These are phyloP conservation scores for Brienomyrus longianalis DNA, from an alignment of 2,113 vertebrate genomes.

Conservation along the genomic window DNA sequence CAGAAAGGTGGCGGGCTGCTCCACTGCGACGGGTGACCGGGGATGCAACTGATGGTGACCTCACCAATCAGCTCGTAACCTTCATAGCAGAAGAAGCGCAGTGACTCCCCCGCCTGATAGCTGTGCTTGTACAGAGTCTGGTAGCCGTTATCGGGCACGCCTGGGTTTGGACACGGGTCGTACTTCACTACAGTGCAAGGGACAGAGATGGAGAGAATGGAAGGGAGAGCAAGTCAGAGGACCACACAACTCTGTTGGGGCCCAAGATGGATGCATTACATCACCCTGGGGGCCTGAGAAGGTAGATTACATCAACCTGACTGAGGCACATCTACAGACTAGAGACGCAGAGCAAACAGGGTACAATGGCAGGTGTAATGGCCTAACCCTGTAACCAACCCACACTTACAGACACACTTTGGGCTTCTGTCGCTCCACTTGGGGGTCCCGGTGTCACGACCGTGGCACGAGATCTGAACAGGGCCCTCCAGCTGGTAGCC, in stretches of 20 bases:
- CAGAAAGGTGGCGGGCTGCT: conserved; percentile 84
- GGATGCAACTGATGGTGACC: conserved; percentile 81
- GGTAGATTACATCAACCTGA: not conserved
- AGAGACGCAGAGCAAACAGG: not conserved
- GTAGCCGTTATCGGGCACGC: conserved; percentile 84
- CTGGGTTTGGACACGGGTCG: conserved; percentile 83
- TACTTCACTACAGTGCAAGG: conserved; percentile 73
- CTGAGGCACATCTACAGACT: not conserved
- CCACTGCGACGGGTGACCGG: conserved; percentile 85
- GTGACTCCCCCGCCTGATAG: conserved; percentile 83
- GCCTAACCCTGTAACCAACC: not conserved
- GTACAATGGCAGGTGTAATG: not conserved
- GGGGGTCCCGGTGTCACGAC: conserved; percentile 76
- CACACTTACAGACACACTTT: conserved; percentile 82
- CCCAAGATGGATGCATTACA: not conserved
- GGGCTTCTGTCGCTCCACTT: conserved; percentile 88
- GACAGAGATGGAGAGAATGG: not conserved
- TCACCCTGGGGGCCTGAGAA: not conserved
- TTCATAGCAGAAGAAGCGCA: conserved; percentile 88
- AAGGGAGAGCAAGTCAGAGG: not conserved
- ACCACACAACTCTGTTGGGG: not conserved
- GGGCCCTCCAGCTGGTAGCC: conserved; percentile 82
- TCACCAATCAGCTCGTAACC: conserved; percentile 86
- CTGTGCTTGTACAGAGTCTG: conserved; percentile 86
- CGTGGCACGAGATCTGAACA: conserved; percentile 77